A percentile compares a stretch with the other conserved stretches of the same genome.
phyloP scores from a whole-genome alignment of 2,113 vertebrate species.

The Origma solitaria region DNA sequence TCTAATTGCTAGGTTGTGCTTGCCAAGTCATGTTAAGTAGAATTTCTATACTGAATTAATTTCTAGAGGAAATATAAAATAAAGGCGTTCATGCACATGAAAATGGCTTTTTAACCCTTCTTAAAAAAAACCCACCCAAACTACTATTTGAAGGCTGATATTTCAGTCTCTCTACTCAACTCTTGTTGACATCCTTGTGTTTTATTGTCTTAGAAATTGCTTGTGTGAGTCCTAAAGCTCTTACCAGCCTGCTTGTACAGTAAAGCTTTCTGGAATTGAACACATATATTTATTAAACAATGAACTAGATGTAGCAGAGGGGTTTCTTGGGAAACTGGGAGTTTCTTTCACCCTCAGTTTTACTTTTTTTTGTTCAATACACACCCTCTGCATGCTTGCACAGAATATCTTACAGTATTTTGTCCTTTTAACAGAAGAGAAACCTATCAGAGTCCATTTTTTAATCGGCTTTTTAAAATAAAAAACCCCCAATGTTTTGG shows the following conservation, averaged over 20 bases:
- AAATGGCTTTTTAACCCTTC: background rate
- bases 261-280: background rate
- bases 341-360: background rate
- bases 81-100: background rate
- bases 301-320: background rate
- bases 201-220: background rate
- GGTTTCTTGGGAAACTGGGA: background rate
- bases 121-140: background rate
- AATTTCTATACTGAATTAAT: background rate
- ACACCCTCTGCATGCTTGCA: background rate
- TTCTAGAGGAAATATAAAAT: slow-evolving; percentile 2
- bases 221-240: background rate
- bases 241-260: background rate
- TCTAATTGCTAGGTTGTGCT: background rate
- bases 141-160: background rate
- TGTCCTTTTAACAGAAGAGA: background rate
- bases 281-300: background rate
- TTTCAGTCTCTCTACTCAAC: background rate
- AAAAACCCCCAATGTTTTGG: background rate
- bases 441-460: background rate
- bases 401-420: background rate
- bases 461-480: background rate
- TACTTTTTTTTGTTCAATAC: background rate
- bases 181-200: background rate
- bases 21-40: background rate